Percentiles rank a stretch among this genome's conserved stretches.
Conservation (phyloP, 2,888 invertebrate species). For the Monochamus alternatus region DNA sequence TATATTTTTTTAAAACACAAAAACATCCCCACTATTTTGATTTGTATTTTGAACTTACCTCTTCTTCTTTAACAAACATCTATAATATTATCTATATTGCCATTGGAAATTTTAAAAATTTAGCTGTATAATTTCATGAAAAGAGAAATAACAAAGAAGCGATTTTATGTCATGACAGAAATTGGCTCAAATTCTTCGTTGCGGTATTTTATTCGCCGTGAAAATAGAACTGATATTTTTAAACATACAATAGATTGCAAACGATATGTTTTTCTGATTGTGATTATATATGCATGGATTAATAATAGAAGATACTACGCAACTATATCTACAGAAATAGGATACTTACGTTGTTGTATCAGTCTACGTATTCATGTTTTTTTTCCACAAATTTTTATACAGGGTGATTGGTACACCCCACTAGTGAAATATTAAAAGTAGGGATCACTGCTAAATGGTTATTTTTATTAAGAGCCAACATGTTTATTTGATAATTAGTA, state of each 20-base stretch:
- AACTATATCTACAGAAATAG: neutral
- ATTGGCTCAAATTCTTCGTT: slow-evolving; percentile 13
- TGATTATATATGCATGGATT: slow-evolving; percentile 7
- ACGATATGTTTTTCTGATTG: slow-evolving; percentile 9
- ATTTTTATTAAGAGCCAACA: too few species aligned
- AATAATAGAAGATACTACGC: slow-evolving; percentile 2
- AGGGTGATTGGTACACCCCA: too few species aligned
- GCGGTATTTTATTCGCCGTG: neutral
- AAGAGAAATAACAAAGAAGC: neutral
- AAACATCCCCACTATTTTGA: neutral
- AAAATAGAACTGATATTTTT: slow-evolving; percentile 9
- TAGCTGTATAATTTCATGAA: too few species aligned
- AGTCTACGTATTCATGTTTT: too few species aligned
- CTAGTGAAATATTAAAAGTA: too few species aligned
- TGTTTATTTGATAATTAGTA: too few species aligned
- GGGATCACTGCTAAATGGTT: too few species aligned
- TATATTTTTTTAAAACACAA: too few species aligned
- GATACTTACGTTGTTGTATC: neutral
- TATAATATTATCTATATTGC: neutral
- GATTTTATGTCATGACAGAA: neutral
- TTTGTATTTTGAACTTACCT: neutral
- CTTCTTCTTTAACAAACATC: neutral
- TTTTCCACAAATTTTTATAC: too few species aligned
- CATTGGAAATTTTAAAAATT: neutral
- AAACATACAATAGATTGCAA: slow-evolving; percentile 12